Evolutionary conservation across 2,113 vertebrate species (phyloP).

Genomic region (Agapornis roseicollis): DNA sequence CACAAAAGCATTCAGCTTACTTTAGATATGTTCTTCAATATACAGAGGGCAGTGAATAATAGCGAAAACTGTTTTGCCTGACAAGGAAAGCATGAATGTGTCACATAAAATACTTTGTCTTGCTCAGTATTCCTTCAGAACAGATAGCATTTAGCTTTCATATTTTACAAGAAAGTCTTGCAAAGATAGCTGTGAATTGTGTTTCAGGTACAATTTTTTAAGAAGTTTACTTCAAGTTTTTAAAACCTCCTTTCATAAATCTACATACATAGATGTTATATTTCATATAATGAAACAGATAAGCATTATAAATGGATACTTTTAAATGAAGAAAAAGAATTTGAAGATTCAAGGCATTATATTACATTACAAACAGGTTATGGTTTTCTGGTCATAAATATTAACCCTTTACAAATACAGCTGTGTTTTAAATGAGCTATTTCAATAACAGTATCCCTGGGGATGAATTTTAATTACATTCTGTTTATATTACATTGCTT

Average conservation of each 20-base stretch:
- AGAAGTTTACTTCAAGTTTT: not conserved
- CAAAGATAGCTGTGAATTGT: not conserved
- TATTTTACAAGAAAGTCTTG: not conserved
- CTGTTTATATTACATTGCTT: not conserved
- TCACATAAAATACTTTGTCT: slow-evolving; percentile 51
- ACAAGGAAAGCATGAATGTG: slow-evolving; percentile 62
- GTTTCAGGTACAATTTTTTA: not conserved
- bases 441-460: not conserved
- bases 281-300: not conserved
- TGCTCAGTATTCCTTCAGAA: slow-evolving; percentile 23
- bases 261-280: not conserved
- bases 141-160: slow-evolving; percentile 22
- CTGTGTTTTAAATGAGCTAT: not conserved
- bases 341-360: not conserved
- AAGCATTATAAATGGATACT: not conserved
- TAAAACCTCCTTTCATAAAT: not conserved
- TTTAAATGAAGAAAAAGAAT: not conserved
- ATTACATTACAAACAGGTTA: not conserved
- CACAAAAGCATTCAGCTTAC: slow-evolving; percentile 5
- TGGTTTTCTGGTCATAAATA: not conserved
- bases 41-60: slow-evolving; percentile 55
- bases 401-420: not conserved
- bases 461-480: not conserved
- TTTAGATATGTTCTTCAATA: slow-evolving; percentile 43
- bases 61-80: slow-evolving; percentile 53